These are phyloP conservation scores for Caenorhabditis wallacei DNA, from an alignment of 2,888 invertebrate genomes.

Conservation along the genomic window DNA sequence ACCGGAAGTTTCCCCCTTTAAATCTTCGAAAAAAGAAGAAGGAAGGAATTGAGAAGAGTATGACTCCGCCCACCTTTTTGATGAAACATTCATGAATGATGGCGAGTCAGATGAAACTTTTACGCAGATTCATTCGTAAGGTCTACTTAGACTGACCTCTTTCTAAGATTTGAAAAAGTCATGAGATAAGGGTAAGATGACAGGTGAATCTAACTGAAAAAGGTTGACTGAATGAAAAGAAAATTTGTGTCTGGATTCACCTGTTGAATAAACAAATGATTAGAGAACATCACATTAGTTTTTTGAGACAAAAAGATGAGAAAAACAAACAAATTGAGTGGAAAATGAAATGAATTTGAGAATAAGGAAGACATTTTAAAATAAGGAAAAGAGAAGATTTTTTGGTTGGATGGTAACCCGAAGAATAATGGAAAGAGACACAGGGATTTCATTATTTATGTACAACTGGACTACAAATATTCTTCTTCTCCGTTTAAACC, in stretches of 20 bases:
- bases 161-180: conserved; percentile 6
- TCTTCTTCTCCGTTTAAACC: conserved; percentile 2
- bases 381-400: neutral
- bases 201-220: conserved; percentile 24
- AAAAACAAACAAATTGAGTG: conserved; percentile 24
- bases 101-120: conserved; percentile 33
- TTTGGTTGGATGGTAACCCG: conserved; percentile 15
- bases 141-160: conserved; percentile 13
- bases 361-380: conserved; percentile 35
- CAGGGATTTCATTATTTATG: conserved; percentile 48
- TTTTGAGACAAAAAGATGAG: neutral
- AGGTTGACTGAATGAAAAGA: conserved; percentile 14
- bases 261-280: conserved; percentile 35
- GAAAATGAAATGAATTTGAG: conserved; percentile 14
- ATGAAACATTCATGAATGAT: conserved; percentile 47
- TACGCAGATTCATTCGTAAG: conserved; percentile 1
- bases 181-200: neutral
- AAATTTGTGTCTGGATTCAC: conserved; percentile 30
- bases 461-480: conserved; percentile 24
- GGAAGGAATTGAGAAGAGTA: conserved; percentile 46
- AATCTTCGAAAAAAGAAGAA: conserved; percentile 20
- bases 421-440: conserved; percentile 21
- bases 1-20: neutral
- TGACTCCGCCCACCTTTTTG: conserved; percentile 52
- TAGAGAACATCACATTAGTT: conserved; percentile 50